Evolutionary conservation across 92 coral and sea anemone genomes (phyloP), one percentile per base, ranked within the genome.

Genomic region (Palythoa grandiflora): DNA sequence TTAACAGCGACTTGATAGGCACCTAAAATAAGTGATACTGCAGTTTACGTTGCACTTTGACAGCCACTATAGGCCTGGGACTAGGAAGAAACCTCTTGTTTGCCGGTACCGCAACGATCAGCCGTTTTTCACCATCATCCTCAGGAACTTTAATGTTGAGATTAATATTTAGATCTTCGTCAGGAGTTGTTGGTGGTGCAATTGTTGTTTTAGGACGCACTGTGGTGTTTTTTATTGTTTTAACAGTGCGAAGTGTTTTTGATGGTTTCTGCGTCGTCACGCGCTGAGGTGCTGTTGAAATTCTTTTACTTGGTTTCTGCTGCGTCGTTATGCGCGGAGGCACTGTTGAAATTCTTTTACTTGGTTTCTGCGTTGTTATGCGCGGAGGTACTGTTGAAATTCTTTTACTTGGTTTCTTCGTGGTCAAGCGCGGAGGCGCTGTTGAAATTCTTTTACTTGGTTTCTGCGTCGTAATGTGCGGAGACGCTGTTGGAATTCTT

Each of bases 81-180:
- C 75, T 59, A 65, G 86, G 52, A 0, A 2, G 54, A 6, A 2
- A 9, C 73, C 57, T 44, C 37, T 17, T 63, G 57, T 44, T 48
- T 21, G 65, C 28, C 19, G 86, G 86, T 16, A 81, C 73, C 8
- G 75, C 86, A 40, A 81, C 20, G 11, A 81, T 66, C 19, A 74
- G 86, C 9, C 86, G 75, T 2, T 81, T 81, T 47, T 39, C 75
- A 11, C 38, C 86, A 19, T 63, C 75, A 20, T 81, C 75, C 5
- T 81, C 86, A 15, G 86, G 86, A 20, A 81, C 75, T 53, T 81
- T 81, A 16, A 81, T 81, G 86, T 81, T 74, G 17, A 81, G 86
- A 44, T 81, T 81, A 20, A 81, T 81, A 37, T 81, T 81, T 17
- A 81, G 38, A 19, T 81, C 74, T 66, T 81, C 86, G n/a, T 57